Percentiles rank a stretch among this genome's conserved stretches.
Conservation (phyloP, 1,140 invertebrate species). For the Mycetomoellerius zeteki region DNA sequence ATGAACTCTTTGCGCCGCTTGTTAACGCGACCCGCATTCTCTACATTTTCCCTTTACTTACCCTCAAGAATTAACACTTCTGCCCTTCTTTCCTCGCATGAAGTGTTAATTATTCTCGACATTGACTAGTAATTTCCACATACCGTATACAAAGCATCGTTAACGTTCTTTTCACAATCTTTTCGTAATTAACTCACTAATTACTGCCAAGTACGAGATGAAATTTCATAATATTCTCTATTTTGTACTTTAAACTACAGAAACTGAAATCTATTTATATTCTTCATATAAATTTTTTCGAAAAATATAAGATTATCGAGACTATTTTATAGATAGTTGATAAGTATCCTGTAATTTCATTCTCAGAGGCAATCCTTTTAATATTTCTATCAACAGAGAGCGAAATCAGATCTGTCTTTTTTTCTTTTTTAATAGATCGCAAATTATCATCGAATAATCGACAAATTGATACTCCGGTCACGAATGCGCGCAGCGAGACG, state of each 20-base stretch:
- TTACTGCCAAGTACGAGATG: background rate
- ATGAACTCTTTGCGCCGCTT: slow-evolving; percentile 65
- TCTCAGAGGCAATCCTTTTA: background rate
- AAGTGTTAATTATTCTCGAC: slow-evolving; percentile 38
- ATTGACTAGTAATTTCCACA: slow-evolving; percentile 32
- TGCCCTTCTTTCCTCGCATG: slow-evolving; percentile 1
- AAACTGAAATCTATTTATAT: background rate
- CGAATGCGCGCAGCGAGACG: background rate
- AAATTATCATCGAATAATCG: slow-evolving; percentile 19
- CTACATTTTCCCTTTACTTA: slow-evolving; percentile 61
- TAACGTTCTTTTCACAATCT: background rate
- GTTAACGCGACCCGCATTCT: slow-evolving; percentile 76
- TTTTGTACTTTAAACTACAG: background rate
- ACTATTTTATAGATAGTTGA: background rate
- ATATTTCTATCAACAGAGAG: slow-evolving; percentile 3
- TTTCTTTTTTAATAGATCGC: slow-evolving; percentile 19
- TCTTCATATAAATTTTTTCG: background rate
- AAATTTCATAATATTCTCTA: background rate
- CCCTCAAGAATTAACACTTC: slow-evolving; percentile 42
- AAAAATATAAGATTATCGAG: background rate
- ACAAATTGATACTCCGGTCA: slow-evolving; percentile 46
- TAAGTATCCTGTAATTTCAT: background rate
- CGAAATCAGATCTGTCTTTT: background rate
- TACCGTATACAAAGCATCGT: background rate
- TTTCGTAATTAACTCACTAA: background rate